Conservation (phyloP, 2,797 vertebrate species). For the Thalassophryne amazonica region DNA sequence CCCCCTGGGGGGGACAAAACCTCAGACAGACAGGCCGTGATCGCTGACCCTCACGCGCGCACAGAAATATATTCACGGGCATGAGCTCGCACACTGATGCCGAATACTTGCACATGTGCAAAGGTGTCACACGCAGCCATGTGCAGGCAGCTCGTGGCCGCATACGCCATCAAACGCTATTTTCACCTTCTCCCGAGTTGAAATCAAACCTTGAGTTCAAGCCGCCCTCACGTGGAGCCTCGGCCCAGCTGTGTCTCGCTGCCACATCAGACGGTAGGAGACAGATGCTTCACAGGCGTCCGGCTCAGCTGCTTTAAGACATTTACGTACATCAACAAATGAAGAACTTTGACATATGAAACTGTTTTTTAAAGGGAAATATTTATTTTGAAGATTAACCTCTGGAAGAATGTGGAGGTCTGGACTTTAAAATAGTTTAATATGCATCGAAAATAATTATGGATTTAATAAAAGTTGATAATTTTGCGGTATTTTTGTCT, state of each 20-base stretch:
- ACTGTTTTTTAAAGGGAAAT: neutral
- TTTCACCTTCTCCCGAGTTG: slow-evolving; percentile 32
- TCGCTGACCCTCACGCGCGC: slow-evolving; percentile 53
- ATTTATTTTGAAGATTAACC: neutral
- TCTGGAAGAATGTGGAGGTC: too few relatives aligned
- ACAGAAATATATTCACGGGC: slow-evolving; percentile 1
- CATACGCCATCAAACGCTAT: slow-evolving; percentile 38
- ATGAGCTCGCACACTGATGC: neutral
- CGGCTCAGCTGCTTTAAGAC: neutral
- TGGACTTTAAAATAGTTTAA: too few relatives aligned
- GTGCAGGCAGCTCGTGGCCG: neutral
- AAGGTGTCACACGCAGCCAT: neutral
- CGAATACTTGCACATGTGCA: slow-evolving; percentile 25
- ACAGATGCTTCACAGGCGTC: slow-evolving; percentile 10
- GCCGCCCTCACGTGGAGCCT: slow-evolving; percentile 25
- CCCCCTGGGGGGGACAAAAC: slow-evolving; percentile 62
- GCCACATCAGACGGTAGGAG: slow-evolving; percentile 36
- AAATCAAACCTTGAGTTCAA: slow-evolving; percentile 32
- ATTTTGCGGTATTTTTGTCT: slow-evolving; percentile 1
- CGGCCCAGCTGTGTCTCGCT: slow-evolving; percentile 66
- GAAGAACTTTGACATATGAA: too few relatives aligned
- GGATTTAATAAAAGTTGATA: slow-evolving; percentile 1
- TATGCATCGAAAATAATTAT: too few relatives aligned
- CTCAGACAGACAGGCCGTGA: slow-evolving; percentile 67
- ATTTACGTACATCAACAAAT: neutral